phyloP scores from a whole-genome alignment of 2,113 vertebrate species.

The Bothrops jararaca region DNA sequence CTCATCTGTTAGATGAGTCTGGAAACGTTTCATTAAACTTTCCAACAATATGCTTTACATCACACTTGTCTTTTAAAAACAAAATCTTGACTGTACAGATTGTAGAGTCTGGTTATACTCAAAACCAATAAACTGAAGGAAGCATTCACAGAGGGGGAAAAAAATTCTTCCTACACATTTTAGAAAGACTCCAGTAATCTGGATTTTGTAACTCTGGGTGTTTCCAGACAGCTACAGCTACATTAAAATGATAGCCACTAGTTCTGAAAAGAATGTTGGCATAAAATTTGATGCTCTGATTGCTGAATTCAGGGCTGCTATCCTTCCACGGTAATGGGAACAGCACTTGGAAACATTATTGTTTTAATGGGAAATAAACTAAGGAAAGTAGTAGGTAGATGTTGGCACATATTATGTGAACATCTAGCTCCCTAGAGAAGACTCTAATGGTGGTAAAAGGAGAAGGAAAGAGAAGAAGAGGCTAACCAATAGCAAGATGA shows the following conservation, averaged over 20 bases:
- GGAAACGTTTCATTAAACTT: not conserved
- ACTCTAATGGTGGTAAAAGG: not conserved
- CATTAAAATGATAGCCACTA: not conserved
- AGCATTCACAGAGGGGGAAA: not conserved
- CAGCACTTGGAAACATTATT: not conserved
- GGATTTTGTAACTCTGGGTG: not conserved
- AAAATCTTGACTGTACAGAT: not conserved
- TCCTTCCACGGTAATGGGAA: not conserved
- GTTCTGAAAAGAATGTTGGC: not conserved
- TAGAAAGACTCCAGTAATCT: not conserved
- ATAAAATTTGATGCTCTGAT: not conserved
- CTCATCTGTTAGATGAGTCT: not conserved
- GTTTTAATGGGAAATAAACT: not conserved
- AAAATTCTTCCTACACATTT: not conserved
- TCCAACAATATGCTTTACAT: constrained; percentile 13
- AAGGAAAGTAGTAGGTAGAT: not conserved
- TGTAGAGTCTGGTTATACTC: constrained; percentile 6
- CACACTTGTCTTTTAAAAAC: not conserved
- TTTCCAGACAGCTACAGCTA: not conserved
- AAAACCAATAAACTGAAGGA: not conserved
- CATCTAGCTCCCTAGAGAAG: not conserved
- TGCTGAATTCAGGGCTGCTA: not conserved
- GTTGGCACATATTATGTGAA: not conserved
- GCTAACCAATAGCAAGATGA: not conserved
- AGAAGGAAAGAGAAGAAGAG: not conserved